phyloP scores from a whole-genome alignment of 2,113 vertebrate species.

The Oostethus manadensis region DNA sequence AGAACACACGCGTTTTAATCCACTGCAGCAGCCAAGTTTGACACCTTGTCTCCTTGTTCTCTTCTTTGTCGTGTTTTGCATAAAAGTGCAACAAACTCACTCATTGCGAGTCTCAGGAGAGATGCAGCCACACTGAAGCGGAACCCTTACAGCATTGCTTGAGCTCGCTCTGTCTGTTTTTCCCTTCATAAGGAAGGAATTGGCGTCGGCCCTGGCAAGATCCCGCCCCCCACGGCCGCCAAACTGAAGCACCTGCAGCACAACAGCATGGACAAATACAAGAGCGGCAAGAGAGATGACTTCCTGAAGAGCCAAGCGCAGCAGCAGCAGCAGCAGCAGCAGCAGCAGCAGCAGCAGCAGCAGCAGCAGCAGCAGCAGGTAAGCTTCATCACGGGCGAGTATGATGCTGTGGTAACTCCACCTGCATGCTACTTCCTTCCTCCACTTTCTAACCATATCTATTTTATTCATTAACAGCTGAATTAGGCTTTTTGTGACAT shows the following conservation, averaged over 20 bases:
- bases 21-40: constrained; percentile 20
- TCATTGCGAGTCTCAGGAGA: constrained; percentile 13
- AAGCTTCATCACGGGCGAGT: neutral
- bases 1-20: constrained; percentile 14
- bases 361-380: constrained; percentile 85
- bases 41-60: constrained; percentile 29
- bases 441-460: neutral
- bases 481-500: too few relatives aligned
- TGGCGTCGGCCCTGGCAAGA: constrained; percentile 74
- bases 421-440: constrained; percentile 8
- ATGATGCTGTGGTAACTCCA: constrained; percentile 6
- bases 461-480: neutral
- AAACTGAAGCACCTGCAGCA: constrained; percentile 88
- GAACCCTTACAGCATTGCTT: neutral
- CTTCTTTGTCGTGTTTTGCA: constrained; percentile 13
- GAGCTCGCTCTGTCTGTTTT: constrained; percentile 1
- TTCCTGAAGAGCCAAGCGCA: constrained; percentile 89
- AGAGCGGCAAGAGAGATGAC: constrained; percentile 85
- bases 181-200: constrained; percentile 48
- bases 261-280: constrained; percentile 87
- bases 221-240: constrained; percentile 79
- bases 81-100: too few relatives aligned
- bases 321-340: constrained; percentile 85
- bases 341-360: too few relatives aligned
- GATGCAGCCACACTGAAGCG: neutral